Evolutionary conservation across 2,797 vertebrate species (phyloP).

Genomic region (Naso thynnoides): DNA sequence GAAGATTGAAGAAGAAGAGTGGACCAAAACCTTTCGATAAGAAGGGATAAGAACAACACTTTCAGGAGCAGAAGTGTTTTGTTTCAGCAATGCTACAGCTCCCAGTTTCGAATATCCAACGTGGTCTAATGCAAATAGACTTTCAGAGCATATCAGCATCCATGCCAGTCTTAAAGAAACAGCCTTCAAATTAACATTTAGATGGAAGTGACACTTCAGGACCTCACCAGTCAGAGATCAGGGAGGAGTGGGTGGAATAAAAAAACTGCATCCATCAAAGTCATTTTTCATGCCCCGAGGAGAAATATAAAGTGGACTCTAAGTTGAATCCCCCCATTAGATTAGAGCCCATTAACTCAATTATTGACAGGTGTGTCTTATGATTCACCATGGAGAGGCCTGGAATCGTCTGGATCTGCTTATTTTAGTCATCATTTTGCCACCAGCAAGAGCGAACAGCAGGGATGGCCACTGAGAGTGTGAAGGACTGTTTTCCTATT

Average conservation of each 20-base stretch:
- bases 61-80: conserved; percentile 34
- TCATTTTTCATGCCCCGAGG: conserved; percentile 67
- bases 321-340: conserved; percentile 48
- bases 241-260: conserved; percentile 49
- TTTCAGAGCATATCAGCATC: conserved; percentile 63
- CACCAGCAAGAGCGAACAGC: conserved; percentile 74
- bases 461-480: conserved; percentile 56
- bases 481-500: conserved; percentile 50
- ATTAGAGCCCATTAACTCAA: conserved; percentile 81
- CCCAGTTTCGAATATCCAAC: conserved; percentile 22
- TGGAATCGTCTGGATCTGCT: conserved; percentile 51
- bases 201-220: conserved; percentile 75
- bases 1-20: conserved; percentile 63
- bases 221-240: conserved; percentile 64
- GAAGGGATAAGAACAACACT: conserved; percentile 48
- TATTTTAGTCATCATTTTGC: conserved; percentile 78
- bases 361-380: conserved; percentile 76
- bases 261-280: conserved; percentile 68
- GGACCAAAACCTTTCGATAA: conserved; percentile 53
- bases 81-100: conserved; percentile 7
- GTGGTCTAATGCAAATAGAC: conserved; percentile 57
- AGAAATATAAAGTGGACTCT: conserved; percentile 37
- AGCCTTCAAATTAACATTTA: conserved; percentile 83
- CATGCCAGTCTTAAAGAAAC: conserved; percentile 64
- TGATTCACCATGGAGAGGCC: conserved; percentile 50